Evolutionary conservation across 2,113 vertebrate species (phyloP), one percentile per base, ranked within the genome.

Genomic region (Serinus canaria): DNA sequence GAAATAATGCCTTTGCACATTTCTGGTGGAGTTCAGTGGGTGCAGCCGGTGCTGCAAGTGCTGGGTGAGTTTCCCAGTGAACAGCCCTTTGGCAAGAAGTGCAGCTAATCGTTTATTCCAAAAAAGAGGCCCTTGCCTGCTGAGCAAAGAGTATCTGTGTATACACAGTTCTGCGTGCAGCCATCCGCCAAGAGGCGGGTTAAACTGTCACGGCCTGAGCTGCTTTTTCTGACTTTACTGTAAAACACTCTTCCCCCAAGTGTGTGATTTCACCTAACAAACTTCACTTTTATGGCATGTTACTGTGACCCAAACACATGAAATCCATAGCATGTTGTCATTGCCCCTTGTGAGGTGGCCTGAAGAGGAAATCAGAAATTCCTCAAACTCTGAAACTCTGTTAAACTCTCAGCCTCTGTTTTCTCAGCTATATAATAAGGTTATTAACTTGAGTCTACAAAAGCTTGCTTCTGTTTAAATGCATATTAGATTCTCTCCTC

Each of bases 71-170:
- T 93, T 80, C 73, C 49, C 84, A 74, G 70, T 17, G 1, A 94
- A 12, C 35, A n/a, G 7, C 41, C 46, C 56, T 86, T 85, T 83
- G 87, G 83, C 87, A 91, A 83, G 90, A 63, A 88, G 68, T 4
- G 1, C 93, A 83, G 92, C 87, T 39, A 87, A 88, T 94, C 13
- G 14, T 83, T 94, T 94, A 77, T 96, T 85, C 75, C 90, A 44
- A 94, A 93, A 88, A 75, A 87, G 90, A 87, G 93, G 90, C 93
- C 94, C 79, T 41, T 0, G 47, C n/a, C 73, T 87, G 56, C 82
- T 78, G 69, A 69, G 76, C 69, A 75, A 70, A 93, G 92, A 88
- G 15, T 62, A 23, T 83, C 82, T 77, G 50, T 91, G 15, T 56
- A 53, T 49, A 53, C 85, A 81, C 44, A 67, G 79, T 28, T 58